Base-by-base conservation (phyloP, 2,113 vertebrate genomes). In the Saguinus imperator region DNA sequence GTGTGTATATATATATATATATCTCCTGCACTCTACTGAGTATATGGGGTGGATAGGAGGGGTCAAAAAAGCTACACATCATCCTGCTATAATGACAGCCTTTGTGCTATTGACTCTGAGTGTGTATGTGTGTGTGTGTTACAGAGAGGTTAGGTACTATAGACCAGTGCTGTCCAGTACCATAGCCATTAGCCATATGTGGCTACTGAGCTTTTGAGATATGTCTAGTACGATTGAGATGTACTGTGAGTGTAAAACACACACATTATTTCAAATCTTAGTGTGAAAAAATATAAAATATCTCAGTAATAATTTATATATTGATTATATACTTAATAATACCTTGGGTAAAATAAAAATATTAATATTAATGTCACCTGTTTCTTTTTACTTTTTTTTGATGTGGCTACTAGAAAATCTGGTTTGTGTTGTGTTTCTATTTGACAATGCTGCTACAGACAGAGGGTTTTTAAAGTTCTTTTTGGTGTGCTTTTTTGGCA, bases 341-440 rank as follows among this genome's bases (percentile, higher is more conserved):
- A 82, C 45, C 93, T 95, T 93, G 16, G 70, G 29, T 80, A 95
- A 90, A 92, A 80, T 79, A n/a, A 87, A 70, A 93, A 92, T 75
- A 83, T 52, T 77, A 89, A 75, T 77, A 80, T 88, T 72, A 80
- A 89, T 90, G 89, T 89, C 6, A 50, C 0, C 13, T 73, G 16
- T 40, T 48, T 76, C 35, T 91, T 94, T 72, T 76, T 70, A 64
- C 1, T 27, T 68, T 94, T 58, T 76, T 91, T 77, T 61, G 52
- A 68, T 48, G 18, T 84, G 82, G 45, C 57, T 79, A 52, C 57
- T 92, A 84, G 80, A 79, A 97, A 91, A 82, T 92, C 64, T 90
- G n/a, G 12, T 40, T 82, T 40, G 17, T 35, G 8, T 70, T 87
- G 16, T 66, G 70, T 87, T 94, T 89, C 57, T 79, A 1, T 43